Base-by-base conservation (phyloP, 2,888 invertebrate species). In the Macrosoma leucophasiata region DNA sequence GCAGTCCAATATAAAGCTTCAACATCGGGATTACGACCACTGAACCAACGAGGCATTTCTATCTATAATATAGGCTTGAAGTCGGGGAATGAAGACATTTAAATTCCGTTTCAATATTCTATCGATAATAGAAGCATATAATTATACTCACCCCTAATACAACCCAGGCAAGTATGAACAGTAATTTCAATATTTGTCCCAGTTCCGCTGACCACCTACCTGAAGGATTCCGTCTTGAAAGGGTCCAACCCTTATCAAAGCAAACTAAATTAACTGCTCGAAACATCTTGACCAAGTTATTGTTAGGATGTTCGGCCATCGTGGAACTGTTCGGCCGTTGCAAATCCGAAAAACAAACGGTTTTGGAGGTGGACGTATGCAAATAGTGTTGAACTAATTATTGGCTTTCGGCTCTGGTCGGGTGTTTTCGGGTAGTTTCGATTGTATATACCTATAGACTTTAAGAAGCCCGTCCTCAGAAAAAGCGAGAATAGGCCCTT, bases 251-350 rank as follows among this genome's bases (percentile, higher is more conserved):
- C 82, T 81, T 72, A 75, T 81, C 82, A 82, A 72, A 65, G 66
- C 61, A 75, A 78, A 79, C 74, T 76, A 76, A 82, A 81, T 82
- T 81, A 82, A 78, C 78, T 75, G 72, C 65, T 74, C 60, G 60
- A 65, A 79, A 75, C 77, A 76, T 82, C 81, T 81, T 82, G 79
- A 76, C 74, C 77, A 70, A 81, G 74, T 79, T 79, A 79, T 75
- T 73, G 72, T 74, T 72, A 50, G 61, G 28, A 41, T 42, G 33
- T n/a, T n/a, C n/a, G n/a, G n/a, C n/a, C n/a, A n/a, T n/a, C n/a
- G n/a, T n/a, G n/a, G n/a, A n/a, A n/a, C 33, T 62, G 50, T 48
- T 57, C 60, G 67, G 58, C 55, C 62, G 68, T 50, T 46, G 41
- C 50, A 63, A 70, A 79, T 78, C 72, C 57, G 60, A 74, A 78